These are phyloP conservation scores for Helleia helle DNA, from an alignment of 2,888 invertebrate genomes.

Conservation along the genomic window DNA sequence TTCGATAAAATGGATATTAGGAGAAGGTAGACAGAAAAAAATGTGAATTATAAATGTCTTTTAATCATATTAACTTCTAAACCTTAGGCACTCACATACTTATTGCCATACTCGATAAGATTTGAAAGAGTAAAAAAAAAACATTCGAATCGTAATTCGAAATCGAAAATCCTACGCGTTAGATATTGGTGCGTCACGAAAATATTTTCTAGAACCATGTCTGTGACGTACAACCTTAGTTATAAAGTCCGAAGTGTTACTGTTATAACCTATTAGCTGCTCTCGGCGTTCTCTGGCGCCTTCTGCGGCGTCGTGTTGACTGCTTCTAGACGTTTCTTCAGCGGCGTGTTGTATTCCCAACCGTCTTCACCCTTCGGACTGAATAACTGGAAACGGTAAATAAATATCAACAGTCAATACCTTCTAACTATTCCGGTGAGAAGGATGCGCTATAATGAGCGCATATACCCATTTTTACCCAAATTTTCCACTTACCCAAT, in stretches of 20 bases:
- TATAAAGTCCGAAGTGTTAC: constrained; percentile 23
- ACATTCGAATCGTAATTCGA: neutral
- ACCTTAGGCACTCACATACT: constrained; percentile 1
- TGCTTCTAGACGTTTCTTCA: constrained; percentile 49
- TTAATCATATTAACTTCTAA: neutral
- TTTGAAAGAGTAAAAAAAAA: constrained; percentile 1
- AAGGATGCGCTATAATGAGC: no score
- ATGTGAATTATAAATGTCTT: constrained; percentile 1
- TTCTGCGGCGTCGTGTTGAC: constrained; percentile 35
- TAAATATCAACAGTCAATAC: no score
- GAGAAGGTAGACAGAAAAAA: neutral
- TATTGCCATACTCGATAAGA: neutral
- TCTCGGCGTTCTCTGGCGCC: constrained; percentile 35
- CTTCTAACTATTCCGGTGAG: no score
- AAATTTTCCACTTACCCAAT: no score
- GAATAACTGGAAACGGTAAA: constrained; percentile 73
- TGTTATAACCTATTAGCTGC: constrained; percentile 45
- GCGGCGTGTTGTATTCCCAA: constrained; percentile 72
- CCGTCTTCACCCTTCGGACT: constrained; percentile 78
- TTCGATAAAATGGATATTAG: no score
- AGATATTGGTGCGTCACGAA: constrained; percentile 26
- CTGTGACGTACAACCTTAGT: constrained; percentile 40
- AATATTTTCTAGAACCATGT: constrained; percentile 19
- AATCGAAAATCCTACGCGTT: neutral
- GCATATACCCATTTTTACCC: no score